These are phyloP conservation scores for Apostichopus japonicus DNA, from an alignment of 35 echinoderm and acorn worm species.

Conservation along the genomic window DNA sequence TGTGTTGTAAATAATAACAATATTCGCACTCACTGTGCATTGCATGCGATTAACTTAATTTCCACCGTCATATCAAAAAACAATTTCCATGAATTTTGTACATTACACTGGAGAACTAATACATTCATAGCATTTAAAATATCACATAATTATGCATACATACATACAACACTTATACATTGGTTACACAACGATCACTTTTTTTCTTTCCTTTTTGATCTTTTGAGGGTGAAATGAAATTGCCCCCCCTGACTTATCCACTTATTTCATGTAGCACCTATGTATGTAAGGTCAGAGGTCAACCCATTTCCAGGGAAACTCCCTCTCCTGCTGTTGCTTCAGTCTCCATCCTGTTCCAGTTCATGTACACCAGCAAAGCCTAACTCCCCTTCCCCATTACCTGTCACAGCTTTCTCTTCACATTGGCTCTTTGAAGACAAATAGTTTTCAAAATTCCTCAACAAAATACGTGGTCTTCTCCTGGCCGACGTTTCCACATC, in stretches of 20 bases:
- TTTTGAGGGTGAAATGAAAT: too few relatives aligned
- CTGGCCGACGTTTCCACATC: conserved; percentile 77
- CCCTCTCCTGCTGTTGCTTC: neutral
- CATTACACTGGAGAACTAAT: too few relatives aligned
- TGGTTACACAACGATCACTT: too few relatives aligned
- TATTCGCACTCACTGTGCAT: too few relatives aligned
- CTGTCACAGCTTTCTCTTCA: neutral
- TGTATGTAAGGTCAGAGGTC: neutral
- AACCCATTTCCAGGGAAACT: neutral
- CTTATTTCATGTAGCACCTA: neutral
- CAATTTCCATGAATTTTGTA: too few relatives aligned
- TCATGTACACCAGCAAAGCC: conserved; percentile 85
- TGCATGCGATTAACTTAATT: too few relatives aligned
- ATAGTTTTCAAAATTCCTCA: conserved; percentile 72
- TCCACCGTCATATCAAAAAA: too few relatives aligned
- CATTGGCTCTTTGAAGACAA: conserved; percentile 40
- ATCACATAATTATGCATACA: neutral
- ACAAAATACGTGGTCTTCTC: conserved; percentile 69
- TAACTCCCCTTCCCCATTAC: conserved; percentile 32
- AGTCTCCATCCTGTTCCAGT: conserved; percentile 55
- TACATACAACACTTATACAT: neutral
- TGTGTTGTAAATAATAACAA: too few relatives aligned
- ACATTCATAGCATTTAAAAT: neutral
- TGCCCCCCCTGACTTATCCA: too few relatives aligned
- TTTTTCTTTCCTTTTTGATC: too few relatives aligned